Conservation (phyloP, 2,888 invertebrate species). For the Sturmia bella region DNA sequence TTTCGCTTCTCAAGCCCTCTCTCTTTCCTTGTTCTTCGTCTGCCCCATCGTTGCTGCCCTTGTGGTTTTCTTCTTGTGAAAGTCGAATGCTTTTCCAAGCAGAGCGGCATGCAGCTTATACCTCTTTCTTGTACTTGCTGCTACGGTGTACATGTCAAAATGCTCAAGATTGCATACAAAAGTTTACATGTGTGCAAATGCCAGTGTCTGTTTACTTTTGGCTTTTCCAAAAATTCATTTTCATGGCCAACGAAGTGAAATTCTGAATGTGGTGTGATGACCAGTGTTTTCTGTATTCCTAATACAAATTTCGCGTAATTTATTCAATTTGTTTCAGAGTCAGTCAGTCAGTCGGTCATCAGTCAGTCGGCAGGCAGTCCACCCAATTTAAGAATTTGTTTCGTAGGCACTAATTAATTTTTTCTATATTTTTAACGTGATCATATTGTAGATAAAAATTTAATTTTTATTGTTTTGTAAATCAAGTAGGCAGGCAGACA, state of each 20-base stretch:
- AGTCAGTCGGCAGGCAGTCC: no score
- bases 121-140: constrained; percentile 3
- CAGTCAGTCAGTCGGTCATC: neutral
- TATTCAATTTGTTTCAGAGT: constrained; percentile 77
- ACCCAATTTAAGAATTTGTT: no score
- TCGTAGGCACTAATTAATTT: no score
- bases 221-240: constrained; percentile 53
- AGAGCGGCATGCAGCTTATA: constrained; percentile 7
- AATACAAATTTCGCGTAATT: constrained; percentile 79
- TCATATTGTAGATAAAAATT: no score
- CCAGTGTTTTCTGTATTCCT: constrained; percentile 74
- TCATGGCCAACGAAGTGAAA: constrained; percentile 53
- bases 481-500: no score
- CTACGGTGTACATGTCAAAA: neutral
- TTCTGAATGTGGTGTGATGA: constrained; percentile 55
- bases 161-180: constrained; percentile 4
- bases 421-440: no score
- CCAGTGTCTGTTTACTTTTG: constrained; percentile 34
- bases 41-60: constrained; percentile 31
- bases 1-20: constrained; percentile 12
- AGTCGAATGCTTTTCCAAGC: constrained; percentile 48
- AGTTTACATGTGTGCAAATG: constrained; percentile 2
- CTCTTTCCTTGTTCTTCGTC: constrained; percentile 8
- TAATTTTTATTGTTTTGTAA: no score
- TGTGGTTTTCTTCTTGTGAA: constrained; percentile 3